Evolutionary conservation across 2,888 invertebrate genomes (phyloP).

Genomic region (Melipona bicolor): DNA sequence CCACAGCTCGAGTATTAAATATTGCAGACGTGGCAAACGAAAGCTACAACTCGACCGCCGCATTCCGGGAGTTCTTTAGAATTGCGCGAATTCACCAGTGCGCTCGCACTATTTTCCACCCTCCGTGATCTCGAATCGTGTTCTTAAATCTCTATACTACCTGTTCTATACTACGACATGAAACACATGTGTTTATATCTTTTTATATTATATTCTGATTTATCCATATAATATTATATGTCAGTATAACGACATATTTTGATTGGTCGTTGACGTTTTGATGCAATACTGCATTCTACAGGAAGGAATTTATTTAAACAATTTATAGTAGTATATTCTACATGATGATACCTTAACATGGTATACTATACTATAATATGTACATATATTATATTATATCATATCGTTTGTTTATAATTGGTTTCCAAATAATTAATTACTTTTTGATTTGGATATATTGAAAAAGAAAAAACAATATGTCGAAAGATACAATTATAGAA

Average conservation of each 20-base stretch:
- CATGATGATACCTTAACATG: too few relatives aligned
- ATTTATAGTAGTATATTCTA: too few relatives aligned
- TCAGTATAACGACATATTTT: too few relatives aligned
- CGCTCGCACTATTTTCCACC: constrained; percentile 32
- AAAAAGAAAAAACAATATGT: not conserved
- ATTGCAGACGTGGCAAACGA: constrained; percentile 63
- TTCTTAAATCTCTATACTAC: not conserved
- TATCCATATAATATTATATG: not conserved
- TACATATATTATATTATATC: not conserved
- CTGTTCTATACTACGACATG: too few relatives aligned
- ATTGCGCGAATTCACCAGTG: constrained; percentile 56
- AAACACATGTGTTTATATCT: not conserved
- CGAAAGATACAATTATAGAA: not conserved
- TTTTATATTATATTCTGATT: not conserved
- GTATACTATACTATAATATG: too few relatives aligned
- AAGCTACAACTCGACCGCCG: constrained; percentile 59
- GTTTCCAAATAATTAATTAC: not conserved
- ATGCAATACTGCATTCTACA: too few relatives aligned
- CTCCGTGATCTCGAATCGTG: constrained; percentile 28
- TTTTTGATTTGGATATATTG: too few relatives aligned
- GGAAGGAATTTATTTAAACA: too few relatives aligned
- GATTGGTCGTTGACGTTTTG: too few relatives aligned
- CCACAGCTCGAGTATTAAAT: constrained; percentile 61
- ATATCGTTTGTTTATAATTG: not conserved
- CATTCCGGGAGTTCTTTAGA: constrained; percentile 66